Evolutionary conservation across 2,797 vertebrate genomes (phyloP), one percentile per base, ranked within the genome.

Genomic region (Mergus octosetaceus): DNA sequence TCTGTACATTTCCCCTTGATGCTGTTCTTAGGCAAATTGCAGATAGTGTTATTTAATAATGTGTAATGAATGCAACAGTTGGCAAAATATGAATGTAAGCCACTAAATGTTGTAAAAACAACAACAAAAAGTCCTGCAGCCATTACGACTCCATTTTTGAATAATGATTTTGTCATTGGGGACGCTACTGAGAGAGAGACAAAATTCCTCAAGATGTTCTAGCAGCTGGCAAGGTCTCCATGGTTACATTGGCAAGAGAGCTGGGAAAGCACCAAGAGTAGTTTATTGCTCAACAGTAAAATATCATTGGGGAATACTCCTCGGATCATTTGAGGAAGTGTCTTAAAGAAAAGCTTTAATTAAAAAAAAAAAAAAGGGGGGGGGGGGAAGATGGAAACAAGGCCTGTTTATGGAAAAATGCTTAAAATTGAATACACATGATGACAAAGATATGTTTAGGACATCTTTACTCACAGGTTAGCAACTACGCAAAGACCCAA

Each of bases 211-310:
- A 75, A 86, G 87, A 49, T 93, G 49, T 66, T 94, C 47, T 68
- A 87, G 78, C 72, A 95, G 54, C 84, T 92, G 89, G 78, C 61
- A 69, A 89, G 34, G 72, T 95, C 88, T 87, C 94, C 84, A 79
- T 89, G 71, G 88, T 95, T 92, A 92, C 90, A 11, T 8, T 85
- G 65, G 78, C 47, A 77, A 10, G 32, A 77, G 61, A 56, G 65
- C 20, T 87, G 54, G 85, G 71, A 83, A 94, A 84, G n/a, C 65
- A 90, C 49, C 69, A 93, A 65, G 61, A 57, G 68, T 7, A 74
- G 25, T 66, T 90, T 45, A 64, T 57, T 54, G 18, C 49, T 92
- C 0, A 0, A 71, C 61, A 80, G 69, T 54, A 41, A 77, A 87
- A 89, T 61, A 61, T 68, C 53, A 61, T 20, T 83, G 49, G 68